Evolutionary conservation across 2,888 invertebrate genomes (phyloP), one percentile per base, ranked within the genome.

Genomic region (Timandra comae): DNA sequence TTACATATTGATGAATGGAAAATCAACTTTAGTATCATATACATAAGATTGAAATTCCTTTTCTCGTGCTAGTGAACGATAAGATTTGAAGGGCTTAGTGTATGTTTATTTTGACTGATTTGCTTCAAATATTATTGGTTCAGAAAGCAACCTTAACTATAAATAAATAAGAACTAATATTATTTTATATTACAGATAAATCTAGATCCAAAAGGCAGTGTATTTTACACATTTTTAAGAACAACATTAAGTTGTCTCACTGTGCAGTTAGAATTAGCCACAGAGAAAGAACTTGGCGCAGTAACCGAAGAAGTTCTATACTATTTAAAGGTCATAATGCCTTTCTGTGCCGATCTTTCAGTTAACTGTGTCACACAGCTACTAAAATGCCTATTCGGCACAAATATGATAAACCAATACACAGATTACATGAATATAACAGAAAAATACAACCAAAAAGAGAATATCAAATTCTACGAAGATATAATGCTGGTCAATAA

Each of bases 281-380:
- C 90, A 0, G 85, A 91, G 29, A 79, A 78, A 11, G 95, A 95
- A 68, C 89, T 92, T 16, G 92, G 92, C 1, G 78, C 88, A 28
- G 88, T 93, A 28, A 91, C 94, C 0, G 95, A 96, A 73, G 96
- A 96, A 72, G 81, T 96, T 8, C 79, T 96, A 1, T 87, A 86
- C 49, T 95, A 94, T 62, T 78, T 95, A 4, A 90, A 91, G 54
- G 88, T 89, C 0, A 90, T 92, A 1, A 90, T 95, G 63, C 78
- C 87, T 6, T 60, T 94, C 21, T 91, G 93, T 33, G 89, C 94
- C 0, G 89, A 91, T 1, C 74, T 84, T 3, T 90, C 93, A 0
- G 90, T 95, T 0, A 87, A 89, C 38, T 93, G 93, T 65, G 91
- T 95, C 1, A 91, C 93, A 21, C 95, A 95, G 65, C 81, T 94